Conservation (phyloP, 2,797 vertebrate genomes). For the Dendrocincla tyrannina region DNA sequence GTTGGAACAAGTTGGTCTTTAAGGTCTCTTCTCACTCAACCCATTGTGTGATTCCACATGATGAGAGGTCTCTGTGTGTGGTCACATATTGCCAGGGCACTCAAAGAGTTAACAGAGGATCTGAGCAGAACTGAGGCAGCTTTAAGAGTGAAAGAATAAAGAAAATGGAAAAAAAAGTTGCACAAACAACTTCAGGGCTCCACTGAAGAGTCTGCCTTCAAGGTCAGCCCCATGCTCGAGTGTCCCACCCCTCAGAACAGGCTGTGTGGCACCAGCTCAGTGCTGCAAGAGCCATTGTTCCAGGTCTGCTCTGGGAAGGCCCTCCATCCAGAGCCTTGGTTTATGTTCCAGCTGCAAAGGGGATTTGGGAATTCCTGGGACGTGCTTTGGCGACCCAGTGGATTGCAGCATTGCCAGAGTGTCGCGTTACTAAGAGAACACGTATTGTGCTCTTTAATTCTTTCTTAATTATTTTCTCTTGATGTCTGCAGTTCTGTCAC, state of each 20-base stretch:
- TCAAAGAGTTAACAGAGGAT: not conserved
- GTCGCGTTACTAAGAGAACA: not conserved
- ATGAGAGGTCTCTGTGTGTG: not conserved
- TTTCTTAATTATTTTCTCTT: conserved; percentile 62
- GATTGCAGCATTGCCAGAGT: not conserved
- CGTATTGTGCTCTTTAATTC: conserved; percentile 41
- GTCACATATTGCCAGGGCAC: not conserved
- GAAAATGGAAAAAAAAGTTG: not conserved
- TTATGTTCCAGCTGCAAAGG: not conserved
- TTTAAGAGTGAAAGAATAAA: not conserved
- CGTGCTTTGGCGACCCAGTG: not conserved
- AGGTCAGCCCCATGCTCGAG: not conserved
- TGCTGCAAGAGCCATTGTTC: not conserved
- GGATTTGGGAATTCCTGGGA: conserved; percentile 58
- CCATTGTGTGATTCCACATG: rapidly evolving
- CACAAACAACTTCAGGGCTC: not conserved
- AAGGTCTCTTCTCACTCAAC: rapidly evolving
- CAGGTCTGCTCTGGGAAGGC: not conserved
- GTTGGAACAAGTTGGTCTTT: not conserved
- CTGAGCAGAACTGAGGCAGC: not conserved
- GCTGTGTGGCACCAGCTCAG: not conserved
- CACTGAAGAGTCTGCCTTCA: not conserved
- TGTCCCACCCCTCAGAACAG: not conserved
- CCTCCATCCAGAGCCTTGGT: not conserved
- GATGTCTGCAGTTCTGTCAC: not conserved